Evolutionary conservation across 92 coral and sea anemone genomes (phyloP).

Genomic region (Bergia sp.): DNA sequence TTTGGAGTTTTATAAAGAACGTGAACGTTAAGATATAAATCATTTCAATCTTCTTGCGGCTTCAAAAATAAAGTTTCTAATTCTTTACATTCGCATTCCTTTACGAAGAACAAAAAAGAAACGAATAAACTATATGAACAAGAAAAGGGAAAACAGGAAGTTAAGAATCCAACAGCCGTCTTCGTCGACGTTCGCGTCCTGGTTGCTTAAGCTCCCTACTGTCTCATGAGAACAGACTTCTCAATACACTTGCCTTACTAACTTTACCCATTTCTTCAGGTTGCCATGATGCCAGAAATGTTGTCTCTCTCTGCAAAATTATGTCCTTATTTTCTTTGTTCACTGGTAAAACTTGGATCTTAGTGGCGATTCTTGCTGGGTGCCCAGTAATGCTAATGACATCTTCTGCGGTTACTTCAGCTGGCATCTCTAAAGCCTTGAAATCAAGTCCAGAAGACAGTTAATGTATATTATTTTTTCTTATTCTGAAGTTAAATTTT

Average conservation of each 20-base stretch:
- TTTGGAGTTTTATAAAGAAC: no score
- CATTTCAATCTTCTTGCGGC: no score
- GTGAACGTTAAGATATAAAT: no score
- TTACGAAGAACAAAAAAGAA: no score
- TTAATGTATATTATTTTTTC: background rate
- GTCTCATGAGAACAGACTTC: no score
- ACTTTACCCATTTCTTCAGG: background rate
- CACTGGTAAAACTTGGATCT: background rate
- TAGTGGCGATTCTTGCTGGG: constrained; percentile 14
- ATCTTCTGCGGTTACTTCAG: constrained; percentile 19
- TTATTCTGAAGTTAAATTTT: background rate
- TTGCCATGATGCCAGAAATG: constrained; percentile 34
- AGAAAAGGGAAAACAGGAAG: no score
- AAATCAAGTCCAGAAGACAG: background rate
- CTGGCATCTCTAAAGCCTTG: constrained; percentile 27
- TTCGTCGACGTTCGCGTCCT: no score
- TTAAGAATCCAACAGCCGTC: no score
- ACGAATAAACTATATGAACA: no score
- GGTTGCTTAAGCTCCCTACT: no score
- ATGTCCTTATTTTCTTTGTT: background rate
- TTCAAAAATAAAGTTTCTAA: no score
- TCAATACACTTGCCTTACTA: background rate
- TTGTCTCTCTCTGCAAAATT: constrained; percentile 9
- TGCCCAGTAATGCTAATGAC: constrained; percentile 28
- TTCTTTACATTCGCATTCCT: no score